Base-by-base conservation (phyloP, 2,113 vertebrate species). In the Regulus satrapa region DNA sequence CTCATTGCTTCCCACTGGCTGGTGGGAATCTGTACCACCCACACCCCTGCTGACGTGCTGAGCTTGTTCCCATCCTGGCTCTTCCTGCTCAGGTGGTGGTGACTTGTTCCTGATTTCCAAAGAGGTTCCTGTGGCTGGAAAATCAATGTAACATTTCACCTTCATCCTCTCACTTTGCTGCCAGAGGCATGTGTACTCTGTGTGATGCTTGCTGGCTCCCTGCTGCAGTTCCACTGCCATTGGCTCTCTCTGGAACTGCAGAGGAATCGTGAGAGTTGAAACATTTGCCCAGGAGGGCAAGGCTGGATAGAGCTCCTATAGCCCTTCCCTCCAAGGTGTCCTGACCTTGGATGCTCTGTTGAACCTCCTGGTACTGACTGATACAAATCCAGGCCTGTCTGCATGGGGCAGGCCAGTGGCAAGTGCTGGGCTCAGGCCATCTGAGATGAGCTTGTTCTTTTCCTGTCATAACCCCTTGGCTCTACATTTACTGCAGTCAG, bases 401-500 rank as follows among this genome's bases (percentile, higher is more conserved):
- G n/a, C 31, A 12, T 5, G 0, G 1, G 36, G 18, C 61, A 87
- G 92, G 40, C 69, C 71, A 16, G 1, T 5, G 61, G 34, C n/a
- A 48, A 54, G 34, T 8, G 12, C 40, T 29, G 49, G n/a, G 61
- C 62, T 88, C 81, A 73, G 84, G 61, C 67, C 64, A 52, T 26
- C 64, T 74, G 68, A 74, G 73, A 58, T 55, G 69, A 96, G 41
- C 77, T 81, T 41, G n/a, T 83, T 83, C 72, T 84, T 29, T 63
- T 94, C 76, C 69, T 92, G 74, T 66, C 61, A 29, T 18, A 38
- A 5, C 26, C 72, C 40, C 25, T 56, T 74, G 81, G 69, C 58
- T 91, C 90, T 83, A 7, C 66, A 74, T 74, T 62, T 83, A 62
- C 89, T 82, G 86, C 82, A 90, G 82, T 28, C 90, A 78, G 77